Evolutionary conservation across 2,888 invertebrate species (phyloP), one percentile per base, ranked within the genome.

Genomic region (Teinopalpus imperialis): DNA sequence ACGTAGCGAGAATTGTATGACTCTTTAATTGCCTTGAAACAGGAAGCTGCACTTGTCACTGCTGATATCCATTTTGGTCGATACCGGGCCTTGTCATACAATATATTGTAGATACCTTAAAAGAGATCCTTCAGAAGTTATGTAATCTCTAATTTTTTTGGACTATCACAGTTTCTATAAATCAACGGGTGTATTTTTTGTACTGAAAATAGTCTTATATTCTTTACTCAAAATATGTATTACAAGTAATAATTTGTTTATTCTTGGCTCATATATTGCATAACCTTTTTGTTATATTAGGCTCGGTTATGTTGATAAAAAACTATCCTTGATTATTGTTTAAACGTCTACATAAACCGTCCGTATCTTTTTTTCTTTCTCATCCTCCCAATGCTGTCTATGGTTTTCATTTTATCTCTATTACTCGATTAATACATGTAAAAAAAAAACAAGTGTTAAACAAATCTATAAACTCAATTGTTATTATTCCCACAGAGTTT

Each of bases 401-500:
- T 18, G 5, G 6, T 10, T 5, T 35, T 20, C 27, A 49, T 51
- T 44, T 29, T 43, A 45, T 46, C 27, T 13, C 51, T 42, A 48
- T 35, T 48, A 47, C 29, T 48, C 37, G 13, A n/a, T 18, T 49
- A 42, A 56, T 49, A 45, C 16, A 39, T 52, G 54, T 47, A 40
- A 51, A 43, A 37, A 37, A n/a, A 49, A 46, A 44, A 46, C 50
- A 56, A 50, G 13, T 16, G 16, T 40, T 14, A 10, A 54, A 54
- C 48, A 47, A 49, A 46, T 68, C 67, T 63, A 59, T 69, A 68
- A 61, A 60, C 66, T 69, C 74, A 77, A 74, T 76, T 70, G 74
- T 81, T 80, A 66, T 69, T 65, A n/a, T n/a, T 60, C 66, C 72
- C 74, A 76, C 71, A 68, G 71, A 66, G 59, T 68, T 73, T 72